Conservation (phyloP, 2,113 vertebrate genomes). For the Gallinago media region DNA sequence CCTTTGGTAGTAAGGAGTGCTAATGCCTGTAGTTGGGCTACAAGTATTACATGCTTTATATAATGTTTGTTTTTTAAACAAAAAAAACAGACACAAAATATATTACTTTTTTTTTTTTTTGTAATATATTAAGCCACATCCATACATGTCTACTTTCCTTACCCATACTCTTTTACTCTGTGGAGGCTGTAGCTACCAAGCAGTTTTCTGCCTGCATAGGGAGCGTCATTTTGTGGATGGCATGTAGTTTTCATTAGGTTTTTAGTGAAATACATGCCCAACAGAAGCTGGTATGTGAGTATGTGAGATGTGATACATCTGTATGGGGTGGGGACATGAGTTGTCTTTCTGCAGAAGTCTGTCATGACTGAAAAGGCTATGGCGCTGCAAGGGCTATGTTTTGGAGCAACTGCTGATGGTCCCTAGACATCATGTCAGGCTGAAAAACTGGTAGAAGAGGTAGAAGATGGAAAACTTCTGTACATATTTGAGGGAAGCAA, state of each 20-base stretch:
- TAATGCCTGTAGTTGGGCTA: neutral
- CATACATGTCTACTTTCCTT: neutral
- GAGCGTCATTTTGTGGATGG: neutral
- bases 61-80: neutral
- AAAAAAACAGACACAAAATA: neutral
- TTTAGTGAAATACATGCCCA: neutral
- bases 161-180: neutral
- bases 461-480: neutral
- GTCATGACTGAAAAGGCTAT: rapidly evolving
- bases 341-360: neutral
- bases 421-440: neutral
- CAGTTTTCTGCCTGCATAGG: neutral
- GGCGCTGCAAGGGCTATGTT: neutral
- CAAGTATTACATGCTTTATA: neutral
- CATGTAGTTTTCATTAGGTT: neutral
- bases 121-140: neutral
- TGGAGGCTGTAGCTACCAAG: neutral
- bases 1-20: neutral
- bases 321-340: neutral
- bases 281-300: neutral
- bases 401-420: neutral
- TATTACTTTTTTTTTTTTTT: no score
- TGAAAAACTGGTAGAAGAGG: neutral
- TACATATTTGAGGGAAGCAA: neutral
- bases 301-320: neutral